phyloP scores from a whole-genome alignment of 2,113 vertebrate genomes.

The Struthidea cinerea region DNA sequence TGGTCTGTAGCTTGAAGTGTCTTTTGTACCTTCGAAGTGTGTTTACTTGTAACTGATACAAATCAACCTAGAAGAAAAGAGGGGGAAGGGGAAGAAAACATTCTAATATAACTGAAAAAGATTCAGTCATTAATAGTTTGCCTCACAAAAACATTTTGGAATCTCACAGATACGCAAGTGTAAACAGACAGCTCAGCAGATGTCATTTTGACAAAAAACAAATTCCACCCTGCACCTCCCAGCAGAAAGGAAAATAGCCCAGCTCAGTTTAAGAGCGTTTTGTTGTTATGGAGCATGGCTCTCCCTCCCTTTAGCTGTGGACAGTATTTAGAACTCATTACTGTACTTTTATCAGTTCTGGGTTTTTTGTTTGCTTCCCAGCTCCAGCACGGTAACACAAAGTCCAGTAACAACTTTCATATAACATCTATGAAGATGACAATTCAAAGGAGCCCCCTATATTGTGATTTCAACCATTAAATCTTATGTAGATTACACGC shows the following conservation, averaged over 20 bases:
- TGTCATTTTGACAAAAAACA: neutral
- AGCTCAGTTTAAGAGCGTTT: neutral
- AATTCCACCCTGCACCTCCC: neutral
- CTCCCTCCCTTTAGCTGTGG: neutral
- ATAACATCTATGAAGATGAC: neutral
- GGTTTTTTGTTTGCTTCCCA: neutral
- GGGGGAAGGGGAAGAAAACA: neutral
- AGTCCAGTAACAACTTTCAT: neutral
- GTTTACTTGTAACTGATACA: conserved; percentile 85
- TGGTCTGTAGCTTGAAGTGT: conserved; percentile 84
- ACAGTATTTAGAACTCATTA: neutral
- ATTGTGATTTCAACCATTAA: neutral
- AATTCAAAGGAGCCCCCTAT: neutral
- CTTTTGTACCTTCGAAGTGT: conserved; percentile 84
- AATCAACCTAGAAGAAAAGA: conserved; percentile 77
- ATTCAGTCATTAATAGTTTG: neutral
- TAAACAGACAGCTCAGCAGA: neutral
- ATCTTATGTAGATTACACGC: neutral
- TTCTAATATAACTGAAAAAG: neutral
- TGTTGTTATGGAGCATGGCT: neutral
- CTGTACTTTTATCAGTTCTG: neutral
- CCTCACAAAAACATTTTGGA: neutral
- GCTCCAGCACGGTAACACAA: accelerated
- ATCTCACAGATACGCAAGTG: neutral
- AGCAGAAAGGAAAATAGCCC: neutral